Conservation (phyloP, 2,797 vertebrate genomes). For the Enteromius fasciolatus region DNA sequence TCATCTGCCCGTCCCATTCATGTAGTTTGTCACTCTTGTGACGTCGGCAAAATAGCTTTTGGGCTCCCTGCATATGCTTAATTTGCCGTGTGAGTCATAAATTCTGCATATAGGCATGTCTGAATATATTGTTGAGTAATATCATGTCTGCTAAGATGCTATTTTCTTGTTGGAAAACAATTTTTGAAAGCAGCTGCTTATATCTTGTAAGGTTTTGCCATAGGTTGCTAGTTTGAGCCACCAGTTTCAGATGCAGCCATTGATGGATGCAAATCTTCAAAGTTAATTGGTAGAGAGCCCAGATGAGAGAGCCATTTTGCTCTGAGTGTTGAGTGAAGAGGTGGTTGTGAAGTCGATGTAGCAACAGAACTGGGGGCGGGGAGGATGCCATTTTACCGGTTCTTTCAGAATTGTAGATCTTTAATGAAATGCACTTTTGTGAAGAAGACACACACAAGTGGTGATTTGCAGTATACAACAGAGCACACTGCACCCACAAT, state of each 20-base stretch:
- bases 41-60: background rate
- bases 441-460: background rate
- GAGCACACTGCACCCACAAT: background rate
- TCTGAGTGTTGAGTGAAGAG: background rate
- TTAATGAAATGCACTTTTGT: background rate
- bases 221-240: background rate
- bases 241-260: background rate
- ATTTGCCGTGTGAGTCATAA: background rate
- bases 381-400: background rate
- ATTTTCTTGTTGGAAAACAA: background rate
- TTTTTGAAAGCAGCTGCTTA: background rate
- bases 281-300: background rate
- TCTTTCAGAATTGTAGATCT: background rate
- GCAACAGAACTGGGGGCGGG: slow-evolving; percentile 8
- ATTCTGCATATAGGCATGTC: background rate
- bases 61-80: background rate
- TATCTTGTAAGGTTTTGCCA: background rate
- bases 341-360: background rate
- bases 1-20: slow-evolving; percentile 37
- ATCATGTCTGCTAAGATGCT: background rate
- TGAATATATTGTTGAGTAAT: background rate
- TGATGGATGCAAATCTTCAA: background rate
- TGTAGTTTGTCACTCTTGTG: slow-evolving; percentile 4
- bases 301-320: background rate
- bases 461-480: background rate